Base-by-base conservation (phyloP, 2,797 vertebrate species). In the Sorex maritimensis region DNA sequence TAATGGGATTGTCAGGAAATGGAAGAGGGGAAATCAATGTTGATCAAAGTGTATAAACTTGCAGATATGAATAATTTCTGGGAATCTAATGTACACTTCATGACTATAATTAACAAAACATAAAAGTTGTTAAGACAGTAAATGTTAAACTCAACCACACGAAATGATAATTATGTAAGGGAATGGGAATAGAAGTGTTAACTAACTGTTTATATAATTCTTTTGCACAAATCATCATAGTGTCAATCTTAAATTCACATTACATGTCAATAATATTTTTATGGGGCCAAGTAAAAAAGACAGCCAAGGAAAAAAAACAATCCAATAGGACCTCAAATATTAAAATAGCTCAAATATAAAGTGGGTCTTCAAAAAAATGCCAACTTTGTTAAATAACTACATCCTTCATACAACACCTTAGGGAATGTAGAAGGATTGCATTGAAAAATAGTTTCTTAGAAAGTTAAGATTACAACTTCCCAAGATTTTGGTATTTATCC, bases 401-500 rank as follows among this genome's bases (percentile, higher is more conserved):
- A 83, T 75, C 3, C 17, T 34, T 71, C 72, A 23, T 55, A 78
- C 8, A 13, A 78, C 67, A 72, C 44, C 34, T 0, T 24, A 6
- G 46, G 46, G 19, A 82, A 68, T 24, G 6, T 68, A 38, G 89
- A 86, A 44, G 73, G 12, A 83, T 52, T 41, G n/a, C 17, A 55
- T 49, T 41, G 34, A 38, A 80, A 88, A 44, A 71, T 68, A 28
- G 44, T 71, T 82, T 88, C 44, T 80, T 67, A 46, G 73, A 63
- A 90, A 82, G 4, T 80, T 88, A 55, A 81, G 34, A 34, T 34
- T 2, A 44, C 41, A 44, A 7, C 41, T 78, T 74, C 4, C 8
- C n/a, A 83, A 80, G 5, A n/a, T 89, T 93, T 81, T 49, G 13
- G n/a, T 68, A 88, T 89, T 88, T 87, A 77, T 1, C 17, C n/a